Evolutionary conservation across 2,113 vertebrate genomes (phyloP).

Genomic region (Dicentrarchus labrax): DNA sequence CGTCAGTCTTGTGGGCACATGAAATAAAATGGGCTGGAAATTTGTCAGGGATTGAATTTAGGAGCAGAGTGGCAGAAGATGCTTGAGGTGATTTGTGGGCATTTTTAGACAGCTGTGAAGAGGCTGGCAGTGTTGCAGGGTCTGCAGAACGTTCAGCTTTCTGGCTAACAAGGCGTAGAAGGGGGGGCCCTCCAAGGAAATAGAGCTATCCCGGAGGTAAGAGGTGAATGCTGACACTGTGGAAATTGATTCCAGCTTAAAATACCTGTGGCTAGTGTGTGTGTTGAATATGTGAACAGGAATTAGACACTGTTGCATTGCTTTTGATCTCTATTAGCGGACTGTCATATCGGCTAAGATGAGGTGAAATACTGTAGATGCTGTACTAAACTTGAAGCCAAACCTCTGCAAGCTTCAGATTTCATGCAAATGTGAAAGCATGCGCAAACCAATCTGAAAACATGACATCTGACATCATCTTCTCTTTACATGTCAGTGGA

Average conservation of each 20-base stretch:
- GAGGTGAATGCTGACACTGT: conserved; percentile 70
- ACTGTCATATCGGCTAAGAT: neutral
- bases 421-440: conserved; percentile 14
- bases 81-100: conserved; percentile 74
- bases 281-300: conserved; percentile 38
- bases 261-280: conserved; percentile 58
- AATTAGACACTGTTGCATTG: conserved; percentile 36
- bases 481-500: conserved; percentile 17
- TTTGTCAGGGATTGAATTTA: conserved; percentile 70
- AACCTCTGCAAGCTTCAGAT: neutral
- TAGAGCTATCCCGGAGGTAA: conserved; percentile 58
- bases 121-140: conserved; percentile 75
- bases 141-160: conserved; percentile 70
- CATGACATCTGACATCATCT: conserved; percentile 54
- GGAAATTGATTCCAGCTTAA: conserved; percentile 65
- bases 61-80: conserved; percentile 67
- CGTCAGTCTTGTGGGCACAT: conserved; percentile 45
- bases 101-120: conserved; percentile 67
- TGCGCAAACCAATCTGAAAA: conserved; percentile 31
- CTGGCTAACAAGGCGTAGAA: conserved; percentile 72
- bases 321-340: conserved; percentile 43
- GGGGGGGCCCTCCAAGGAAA: conserved; percentile 59
- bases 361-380: conserved; percentile 1
- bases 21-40: conserved; percentile 52
- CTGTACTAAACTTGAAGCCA: neutral